Evolutionary conservation across 2,113 vertebrate species (phyloP), one percentile per base, ranked within the genome.

Genomic region (Phalacrocorax pelagicus): DNA sequence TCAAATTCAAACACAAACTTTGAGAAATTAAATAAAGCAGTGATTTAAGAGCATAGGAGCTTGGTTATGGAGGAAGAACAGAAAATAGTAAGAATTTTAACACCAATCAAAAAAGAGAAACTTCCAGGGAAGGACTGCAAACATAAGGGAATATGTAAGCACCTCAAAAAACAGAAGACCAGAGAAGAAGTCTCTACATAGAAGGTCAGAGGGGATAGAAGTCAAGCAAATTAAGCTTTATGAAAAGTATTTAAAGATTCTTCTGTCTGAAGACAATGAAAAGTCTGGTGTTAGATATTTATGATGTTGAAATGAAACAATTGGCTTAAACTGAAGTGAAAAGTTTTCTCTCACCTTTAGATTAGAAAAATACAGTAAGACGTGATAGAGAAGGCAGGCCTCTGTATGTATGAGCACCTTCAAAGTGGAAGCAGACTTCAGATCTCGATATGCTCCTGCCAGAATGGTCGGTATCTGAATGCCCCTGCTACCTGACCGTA

Each of bases 381-480:
- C 0, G 2, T 42, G 54, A 14, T 11, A 59, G 26, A 52, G 81
- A 80, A 70, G 27, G 26, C 51, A 51, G 9, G 22, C 55, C 32
- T 90, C 16, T 38, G 0, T 63, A 4, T 29, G 17, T 70, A 11
- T 79, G 46, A 44, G 21, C 8, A n/a, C 30, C 22, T 82, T 86
- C 38, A 21, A 47, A 83, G 30, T 27, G 8, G 38, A 72, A 87
- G 52, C 14, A 4, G 71, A 70, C 36, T 58, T 74, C 34, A 24
- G 51, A 12, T 49, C 40, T 46, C 3, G 1, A 5, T 71, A 23
- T 0, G 2, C 9, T 88, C 5, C 29, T 42, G 9, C 5, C 59
- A 81, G n/a, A 73, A 32, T 2, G 63, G 34, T 63, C 63, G 63
- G 8, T 66, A 16, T 61, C 19, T 0, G 0, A 63, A 34, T 30